These are phyloP conservation scores for Polypedilum pembai DNA, from an alignment of 1,140 invertebrate genomes.

Conservation along the genomic window DNA sequence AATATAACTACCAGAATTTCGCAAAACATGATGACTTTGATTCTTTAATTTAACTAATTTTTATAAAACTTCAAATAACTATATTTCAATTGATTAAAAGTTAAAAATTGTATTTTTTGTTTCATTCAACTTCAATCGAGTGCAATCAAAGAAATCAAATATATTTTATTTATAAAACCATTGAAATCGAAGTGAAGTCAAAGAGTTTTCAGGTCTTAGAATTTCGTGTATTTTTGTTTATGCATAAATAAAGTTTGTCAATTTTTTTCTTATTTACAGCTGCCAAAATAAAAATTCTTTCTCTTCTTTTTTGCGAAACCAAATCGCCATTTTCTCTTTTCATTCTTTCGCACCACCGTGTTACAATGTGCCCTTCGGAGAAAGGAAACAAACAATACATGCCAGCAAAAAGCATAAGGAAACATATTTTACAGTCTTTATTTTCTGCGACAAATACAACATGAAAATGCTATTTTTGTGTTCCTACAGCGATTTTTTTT, in stretches of 20 bases:
- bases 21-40: too few relatives aligned
- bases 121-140: too few relatives aligned
- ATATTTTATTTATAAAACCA: too few relatives aligned
- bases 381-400: background rate
- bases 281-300: background rate
- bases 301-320: background rate
- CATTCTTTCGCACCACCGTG: background rate
- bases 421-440: slow-evolving; percentile 7
- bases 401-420: background rate
- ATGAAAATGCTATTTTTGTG: background rate
- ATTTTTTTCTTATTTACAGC: background rate
- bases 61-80: too few relatives aligned
- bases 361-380: background rate
- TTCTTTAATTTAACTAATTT: too few relatives aligned
- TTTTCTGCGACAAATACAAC: slow-evolving; percentile 7
- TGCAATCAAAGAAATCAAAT: too few relatives aligned
- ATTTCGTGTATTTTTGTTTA: background rate
- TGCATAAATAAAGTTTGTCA: background rate
- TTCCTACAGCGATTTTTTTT: background rate
- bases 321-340: background rate
- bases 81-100: too few relatives aligned
- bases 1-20: too few relatives aligned
- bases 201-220: background rate
- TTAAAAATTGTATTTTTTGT: too few relatives aligned
- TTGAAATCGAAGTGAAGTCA: too few relatives aligned